These are phyloP conservation scores for Tauraco hartlaubi DNA, from an alignment of 2,797 vertebrate genomes.

Conservation along the genomic window DNA sequence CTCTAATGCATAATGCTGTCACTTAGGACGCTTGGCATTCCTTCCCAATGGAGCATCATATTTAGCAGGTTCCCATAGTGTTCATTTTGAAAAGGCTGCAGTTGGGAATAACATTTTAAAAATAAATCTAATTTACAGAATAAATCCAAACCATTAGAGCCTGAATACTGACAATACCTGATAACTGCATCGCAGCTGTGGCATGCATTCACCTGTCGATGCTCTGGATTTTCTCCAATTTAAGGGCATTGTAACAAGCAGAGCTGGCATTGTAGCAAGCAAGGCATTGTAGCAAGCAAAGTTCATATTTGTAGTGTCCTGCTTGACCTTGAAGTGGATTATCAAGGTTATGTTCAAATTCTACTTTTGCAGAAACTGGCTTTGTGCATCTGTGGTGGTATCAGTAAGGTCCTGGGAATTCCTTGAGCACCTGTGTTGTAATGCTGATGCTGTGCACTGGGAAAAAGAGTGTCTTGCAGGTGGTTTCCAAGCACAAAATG, in stretches of 20 bases:
- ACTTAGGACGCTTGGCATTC: constrained; percentile 3
- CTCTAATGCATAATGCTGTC: constrained; percentile 30
- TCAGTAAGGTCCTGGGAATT: background rate
- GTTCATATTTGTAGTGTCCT: background rate
- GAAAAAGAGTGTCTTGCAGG: background rate
- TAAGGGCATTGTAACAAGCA: background rate
- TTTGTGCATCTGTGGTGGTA: background rate
- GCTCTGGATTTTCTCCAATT: background rate
- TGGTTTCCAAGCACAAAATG: background rate
- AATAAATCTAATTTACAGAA: background rate
- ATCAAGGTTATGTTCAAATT: background rate
- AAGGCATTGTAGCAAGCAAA: background rate
- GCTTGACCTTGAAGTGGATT: background rate
- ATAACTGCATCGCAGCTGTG: background rate
- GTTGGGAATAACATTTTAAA: background rate
- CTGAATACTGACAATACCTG: background rate
- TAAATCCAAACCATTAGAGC: background rate
- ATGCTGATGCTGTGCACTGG: background rate
- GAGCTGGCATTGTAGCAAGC: background rate
- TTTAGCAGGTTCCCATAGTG: background rate
- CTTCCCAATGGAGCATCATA: background rate
- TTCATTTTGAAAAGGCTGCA: background rate
- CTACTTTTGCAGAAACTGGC: background rate
- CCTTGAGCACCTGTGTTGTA: background rate
- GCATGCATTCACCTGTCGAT: background rate